Evolutionary conservation across 2,888 invertebrate species (phyloP).

Genomic region (Drosophila paramelanica): DNA sequence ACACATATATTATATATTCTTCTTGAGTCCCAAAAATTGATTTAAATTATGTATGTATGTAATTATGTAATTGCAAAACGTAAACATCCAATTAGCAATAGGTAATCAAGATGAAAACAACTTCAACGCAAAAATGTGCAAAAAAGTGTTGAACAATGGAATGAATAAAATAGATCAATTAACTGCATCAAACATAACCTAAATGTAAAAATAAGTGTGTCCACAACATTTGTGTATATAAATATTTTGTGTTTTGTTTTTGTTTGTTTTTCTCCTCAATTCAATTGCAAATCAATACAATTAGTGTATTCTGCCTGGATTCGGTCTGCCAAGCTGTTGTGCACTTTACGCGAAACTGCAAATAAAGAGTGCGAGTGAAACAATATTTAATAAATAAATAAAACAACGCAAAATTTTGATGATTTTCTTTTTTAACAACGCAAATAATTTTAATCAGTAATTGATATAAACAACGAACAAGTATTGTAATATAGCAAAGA

Average conservation of each 20-base stretch:
- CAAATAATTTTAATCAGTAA: conserved; percentile 31
- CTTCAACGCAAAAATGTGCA: conserved; percentile 32
- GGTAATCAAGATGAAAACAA: conserved; percentile 39
- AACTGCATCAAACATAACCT: conserved; percentile 29
- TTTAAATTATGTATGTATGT: conserved; percentile 64
- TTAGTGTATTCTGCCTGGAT: conserved; percentile 47
- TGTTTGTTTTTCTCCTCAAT: conserved; percentile 19
- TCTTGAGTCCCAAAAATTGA: conserved; percentile 73
- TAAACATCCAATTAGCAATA: conserved; percentile 50
- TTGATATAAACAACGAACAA: conserved; percentile 33
- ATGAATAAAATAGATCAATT: conserved; percentile 22
- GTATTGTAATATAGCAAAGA: conserved; percentile 17
- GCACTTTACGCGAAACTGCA: conserved; percentile 68
- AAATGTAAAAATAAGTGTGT: conserved; percentile 1
- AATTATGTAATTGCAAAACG: conserved; percentile 52
- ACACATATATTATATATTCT: conserved; percentile 28
- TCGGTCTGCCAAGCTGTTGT: conserved; percentile 62
- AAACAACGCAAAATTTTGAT: conserved; percentile 18
- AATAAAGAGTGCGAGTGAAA: conserved; percentile 43
- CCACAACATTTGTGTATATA: neutral
- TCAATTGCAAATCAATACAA: conserved; percentile 41
- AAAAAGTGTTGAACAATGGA: conserved; percentile 29
- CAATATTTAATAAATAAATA: conserved; percentile 22
- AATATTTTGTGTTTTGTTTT: neutral
- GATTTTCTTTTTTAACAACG: conserved; percentile 26